phyloP scores from a whole-genome alignment of 2,888 invertebrate species.

The Aphelenchoides bicaudatus region DNA sequence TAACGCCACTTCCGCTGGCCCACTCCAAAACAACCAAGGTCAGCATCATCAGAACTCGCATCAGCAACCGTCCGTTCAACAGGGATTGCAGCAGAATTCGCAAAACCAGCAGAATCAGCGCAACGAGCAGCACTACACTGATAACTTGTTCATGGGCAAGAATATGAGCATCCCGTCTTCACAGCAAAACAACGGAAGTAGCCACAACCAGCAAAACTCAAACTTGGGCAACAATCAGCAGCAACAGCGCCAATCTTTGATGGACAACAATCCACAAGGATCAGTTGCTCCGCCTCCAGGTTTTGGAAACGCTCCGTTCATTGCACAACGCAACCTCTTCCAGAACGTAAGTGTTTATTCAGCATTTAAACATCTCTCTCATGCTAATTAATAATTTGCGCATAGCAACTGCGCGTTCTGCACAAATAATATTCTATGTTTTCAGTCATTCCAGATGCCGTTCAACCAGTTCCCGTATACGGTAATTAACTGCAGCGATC shows the following conservation, averaged over 20 bases:
- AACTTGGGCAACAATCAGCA: not conserved
- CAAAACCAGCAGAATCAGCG: slow-evolving; percentile 5
- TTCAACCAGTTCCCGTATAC: slow-evolving; percentile 4
- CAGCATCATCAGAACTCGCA: slow-evolving; percentile 14
- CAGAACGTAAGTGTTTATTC: no score
- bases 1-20: slow-evolving; percentile 17
- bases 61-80: not conserved
- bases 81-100: not conserved
- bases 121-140: not conserved
- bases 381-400: no score
- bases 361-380: no score
- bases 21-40: not conserved
- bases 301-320: not conserved
- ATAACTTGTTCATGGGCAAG: not conserved
- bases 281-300: slow-evolving; percentile 13
- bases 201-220: not conserved
- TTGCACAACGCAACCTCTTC: no score
- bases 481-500: no score
- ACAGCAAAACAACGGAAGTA: slow-evolving; percentile 1
- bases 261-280: slow-evolving; percentile 20
- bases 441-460: slow-evolving; percentile 6
- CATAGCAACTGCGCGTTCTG: no score
- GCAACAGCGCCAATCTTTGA: slow-evolving; percentile 13
- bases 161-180: not conserved
- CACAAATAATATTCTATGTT: slow-evolving; percentile 4